Conservation (phyloP, 2,113 vertebrate species). For the Oncorhynchus nerka region DNA sequence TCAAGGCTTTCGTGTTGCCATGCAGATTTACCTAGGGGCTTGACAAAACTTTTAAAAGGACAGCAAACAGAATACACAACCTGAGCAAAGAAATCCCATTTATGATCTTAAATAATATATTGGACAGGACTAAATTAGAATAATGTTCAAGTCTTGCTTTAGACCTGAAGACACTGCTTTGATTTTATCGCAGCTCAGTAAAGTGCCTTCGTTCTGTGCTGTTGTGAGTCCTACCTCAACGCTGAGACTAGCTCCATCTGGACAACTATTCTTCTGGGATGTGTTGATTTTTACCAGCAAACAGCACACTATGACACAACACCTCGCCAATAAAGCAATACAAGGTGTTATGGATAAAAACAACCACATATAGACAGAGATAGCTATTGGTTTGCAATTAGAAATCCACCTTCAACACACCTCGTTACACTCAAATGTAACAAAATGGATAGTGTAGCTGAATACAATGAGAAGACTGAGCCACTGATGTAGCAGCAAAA, state of each 20-base stretch:
- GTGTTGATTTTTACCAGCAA: too few species aligned
- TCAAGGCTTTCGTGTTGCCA: neutral
- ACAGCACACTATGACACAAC: too few species aligned
- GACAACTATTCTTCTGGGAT: too few species aligned
- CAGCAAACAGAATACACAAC: slow-evolving; percentile 26
- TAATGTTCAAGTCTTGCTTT: slow-evolving; percentile 6
- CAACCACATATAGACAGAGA: neutral
- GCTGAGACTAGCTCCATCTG: neutral
- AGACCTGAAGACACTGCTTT: neutral
- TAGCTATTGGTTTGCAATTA: neutral
- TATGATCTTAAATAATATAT: slow-evolving; percentile 34
- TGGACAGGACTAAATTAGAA: slow-evolving; percentile 18
- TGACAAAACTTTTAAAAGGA: neutral
- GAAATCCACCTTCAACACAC: too few species aligned
- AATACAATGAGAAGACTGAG: too few species aligned
- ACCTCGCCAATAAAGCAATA: too few species aligned
- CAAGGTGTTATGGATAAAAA: neutral
- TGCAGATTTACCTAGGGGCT: slow-evolving; percentile 1
- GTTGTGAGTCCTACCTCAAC: neutral
- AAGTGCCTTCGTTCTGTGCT: neutral
- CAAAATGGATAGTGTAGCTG: too few species aligned
- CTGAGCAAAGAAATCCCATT: slow-evolving; percentile 12
- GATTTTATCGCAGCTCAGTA: slow-evolving; percentile 2
- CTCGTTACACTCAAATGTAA: too few species aligned
- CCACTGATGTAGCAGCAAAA: too few species aligned